Evolutionary conservation across 2,113 vertebrate species (phyloP).

Genomic region (mouse (Mus musculus)): GRCm39 chr9:68662501-68663000

Average conservation of each 20-base stretch:
- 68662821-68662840: slow-evolving; percentile 13
- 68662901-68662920: slow-evolving; percentile 30
- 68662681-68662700: slow-evolving; percentile 31
- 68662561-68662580: not conserved
- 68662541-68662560: not conserved
- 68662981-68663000: slow-evolving; percentile 51
- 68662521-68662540: no score
- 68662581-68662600: not conserved
- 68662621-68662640: not conserved
- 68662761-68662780: slow-evolving; percentile 4
- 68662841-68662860: slow-evolving; percentile 18
- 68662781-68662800: slow-evolving; percentile 38
- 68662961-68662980: slow-evolving; percentile 50
- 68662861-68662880: slow-evolving; percentile 40
- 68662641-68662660: slow-evolving; percentile 13
- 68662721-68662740: not conserved
- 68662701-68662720: slow-evolving; percentile 1
- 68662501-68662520: not conserved
- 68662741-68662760: not conserved
- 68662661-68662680: slow-evolving; percentile 6
- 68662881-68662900: not conserved
- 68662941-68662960: slow-evolving; percentile 67
- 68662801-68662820: not conserved
- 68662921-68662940: not conserved
- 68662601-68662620: not conserved